Percentiles rank a stretch among this genome's conserved stretches.
These are phyloP conservation scores for Tachyglossus aculeatus DNA, from an alignment of 2,797 vertebrate species.

Conservation along the genomic window DNA sequence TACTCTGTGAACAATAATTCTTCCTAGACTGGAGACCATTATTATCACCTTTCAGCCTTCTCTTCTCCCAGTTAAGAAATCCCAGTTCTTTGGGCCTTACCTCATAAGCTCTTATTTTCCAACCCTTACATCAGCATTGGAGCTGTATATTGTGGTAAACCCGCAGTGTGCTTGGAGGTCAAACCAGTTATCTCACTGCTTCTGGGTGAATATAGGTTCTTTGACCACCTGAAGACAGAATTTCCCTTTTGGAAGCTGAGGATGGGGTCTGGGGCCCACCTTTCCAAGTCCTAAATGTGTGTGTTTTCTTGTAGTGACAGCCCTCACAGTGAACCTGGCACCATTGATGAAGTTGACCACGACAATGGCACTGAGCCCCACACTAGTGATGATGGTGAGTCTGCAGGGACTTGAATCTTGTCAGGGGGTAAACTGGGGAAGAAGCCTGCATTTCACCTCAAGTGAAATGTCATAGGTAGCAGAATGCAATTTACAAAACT, in stretches of 20 bases:
- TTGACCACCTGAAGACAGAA: too few relatives aligned
- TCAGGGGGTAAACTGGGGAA: too few relatives aligned
- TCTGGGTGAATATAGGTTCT: too few relatives aligned
- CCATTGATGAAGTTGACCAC: constrained; percentile 91
- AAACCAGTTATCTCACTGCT: too few relatives aligned
- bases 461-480: too few relatives aligned
- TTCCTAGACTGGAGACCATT: not conserved
- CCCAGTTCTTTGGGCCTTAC: not conserved
- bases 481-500: too few relatives aligned
- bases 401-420: too few relatives aligned
- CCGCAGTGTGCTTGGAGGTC: too few relatives aligned
- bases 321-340: constrained; percentile 94
- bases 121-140: not conserved
- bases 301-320: constrained; percentile 81
- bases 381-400: constrained; percentile 93
- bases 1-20: not conserved
- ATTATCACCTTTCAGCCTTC: not conserved
- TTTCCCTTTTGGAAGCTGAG: too few relatives aligned
- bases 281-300: not conserved
- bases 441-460: too few relatives aligned
- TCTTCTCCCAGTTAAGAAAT: not conserved
- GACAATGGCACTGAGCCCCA: constrained; percentile 96
- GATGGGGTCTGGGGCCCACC: too few relatives aligned
- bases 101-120: not conserved
- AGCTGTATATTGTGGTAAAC: not conserved